Percentiles rank a stretch among this genome's conserved stretches.
Evolutionary conservation across 2,113 vertebrate species (phyloP).

Genomic region (Macrotus californicus): DNA sequence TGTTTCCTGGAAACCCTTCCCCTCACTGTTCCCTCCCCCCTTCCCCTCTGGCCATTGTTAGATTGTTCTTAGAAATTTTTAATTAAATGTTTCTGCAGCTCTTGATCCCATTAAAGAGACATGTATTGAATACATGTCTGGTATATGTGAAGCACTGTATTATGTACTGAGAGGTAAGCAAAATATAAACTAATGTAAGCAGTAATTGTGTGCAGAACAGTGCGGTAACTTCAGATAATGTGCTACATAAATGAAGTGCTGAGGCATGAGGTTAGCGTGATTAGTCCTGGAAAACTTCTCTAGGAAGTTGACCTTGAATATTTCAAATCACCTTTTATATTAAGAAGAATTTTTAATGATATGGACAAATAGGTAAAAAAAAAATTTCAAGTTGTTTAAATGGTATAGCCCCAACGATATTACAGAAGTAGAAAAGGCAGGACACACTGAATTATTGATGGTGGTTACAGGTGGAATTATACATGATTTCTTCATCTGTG

Average conservation of each 20-base stretch:
- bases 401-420: background rate
- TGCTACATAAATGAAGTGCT: background rate
- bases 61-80: too few relatives aligned
- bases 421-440: background rate
- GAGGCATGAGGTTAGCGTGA: background rate
- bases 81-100: background rate
- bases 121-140: background rate
- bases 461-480: background rate
- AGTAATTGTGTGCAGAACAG: background rate
- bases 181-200: background rate
- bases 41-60: too few relatives aligned
- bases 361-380: background rate
- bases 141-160: background rate
- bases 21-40: too few relatives aligned
- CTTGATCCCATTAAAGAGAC: background rate
- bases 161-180: background rate
- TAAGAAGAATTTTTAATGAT: constrained; percentile 31
- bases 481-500: background rate
- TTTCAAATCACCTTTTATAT: background rate
- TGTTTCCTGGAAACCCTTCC: too few relatives aligned
- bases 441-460: background rate
- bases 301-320: background rate
- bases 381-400: background rate
- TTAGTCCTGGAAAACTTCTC: background rate
- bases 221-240: background rate